Evolutionary conservation across 2,797 vertebrate genomes (phyloP).

Genomic region (Cirrhinus mrigala): DNA sequence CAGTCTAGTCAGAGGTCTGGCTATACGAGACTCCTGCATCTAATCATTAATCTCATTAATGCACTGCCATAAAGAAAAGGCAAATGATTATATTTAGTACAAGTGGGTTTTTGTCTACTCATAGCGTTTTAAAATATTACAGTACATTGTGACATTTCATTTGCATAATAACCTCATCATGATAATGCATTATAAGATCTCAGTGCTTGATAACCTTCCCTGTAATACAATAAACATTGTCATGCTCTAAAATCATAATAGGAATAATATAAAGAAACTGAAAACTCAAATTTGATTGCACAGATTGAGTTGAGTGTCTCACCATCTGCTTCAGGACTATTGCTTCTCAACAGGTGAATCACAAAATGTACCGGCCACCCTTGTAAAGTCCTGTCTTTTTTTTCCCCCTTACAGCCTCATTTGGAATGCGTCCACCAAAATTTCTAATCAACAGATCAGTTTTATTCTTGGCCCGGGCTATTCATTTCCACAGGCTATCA

Average conservation of each 20-base stretch:
- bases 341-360: not conserved
- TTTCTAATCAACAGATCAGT: conserved; percentile 42
- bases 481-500: conserved; percentile 28
- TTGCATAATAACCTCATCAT: not conserved
- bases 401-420: not conserved
- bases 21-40: not conserved
- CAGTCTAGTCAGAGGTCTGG: not conserved
- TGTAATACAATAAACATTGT: conserved; percentile 5
- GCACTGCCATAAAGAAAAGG: not conserved
- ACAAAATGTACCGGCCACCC: not conserved
- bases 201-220: not conserved
- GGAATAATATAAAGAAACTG: not conserved
- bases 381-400: not conserved
- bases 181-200: conserved; percentile 1
- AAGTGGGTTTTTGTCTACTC: not conserved
- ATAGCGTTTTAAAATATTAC: conserved; percentile 4
- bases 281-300: conserved; percentile 1
- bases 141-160: not conserved
- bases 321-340: not conserved
- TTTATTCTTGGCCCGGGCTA: conserved; percentile 14
- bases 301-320: not conserved
- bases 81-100: not conserved
- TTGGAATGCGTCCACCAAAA: conserved; percentile 30
- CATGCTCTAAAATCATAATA: conserved; percentile 11
- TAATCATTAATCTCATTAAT: not conserved